Base-by-base conservation (phyloP, 2,113 vertebrate genomes). In the Puntigrus tetrazona region DNA sequence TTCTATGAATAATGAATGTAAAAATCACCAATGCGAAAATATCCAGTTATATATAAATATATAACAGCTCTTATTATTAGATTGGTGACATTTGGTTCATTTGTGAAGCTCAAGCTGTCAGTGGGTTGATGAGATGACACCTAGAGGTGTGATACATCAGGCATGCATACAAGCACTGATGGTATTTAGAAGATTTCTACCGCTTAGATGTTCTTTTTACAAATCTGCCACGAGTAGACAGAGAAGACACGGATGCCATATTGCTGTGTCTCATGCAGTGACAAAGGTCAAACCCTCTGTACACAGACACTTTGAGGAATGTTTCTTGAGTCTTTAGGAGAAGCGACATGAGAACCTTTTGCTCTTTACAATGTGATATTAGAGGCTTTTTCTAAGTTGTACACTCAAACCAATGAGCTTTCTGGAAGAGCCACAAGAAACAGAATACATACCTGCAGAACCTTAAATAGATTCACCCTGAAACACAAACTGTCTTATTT, bases 231-330 rank as follows among this genome's bases (percentile, higher is more conserved):
- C 38, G n/a, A 73, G 45, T 25, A 78, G 75, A 50, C 25, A 75
- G 25, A 75, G 14, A 75, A 77, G 29, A 63, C 31, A 18, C 29
- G 52, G 52, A 38, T 43, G 38, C 36, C 52, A 63, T 61, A 63
- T 79, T 61, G 57, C n/a, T 63, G 57, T 61, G 6, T 61, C 76
- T 27, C 34, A 10, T 16, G 36, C 13, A 43, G 34, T 29, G 34
- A 78, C 55, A 61, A 59, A 59, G 55, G 34, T 78, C 55, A 61
- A 78, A 41, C 8, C 9, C 34, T 78, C 55, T 78, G 31, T 78
- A 61, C 34, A 61, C 18, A 43, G 55, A 79, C 52, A 63, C 22
- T 20, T 7, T 29, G 57, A 63, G 36, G 36, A 36, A 78, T 6
- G 1, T 43, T 20, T 78, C 34, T 61, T 63, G 34, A 25, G 77